Evolutionary conservation across 2,797 vertebrate genomes (phyloP).

Genomic region (Clarias platycephalus): DNA sequence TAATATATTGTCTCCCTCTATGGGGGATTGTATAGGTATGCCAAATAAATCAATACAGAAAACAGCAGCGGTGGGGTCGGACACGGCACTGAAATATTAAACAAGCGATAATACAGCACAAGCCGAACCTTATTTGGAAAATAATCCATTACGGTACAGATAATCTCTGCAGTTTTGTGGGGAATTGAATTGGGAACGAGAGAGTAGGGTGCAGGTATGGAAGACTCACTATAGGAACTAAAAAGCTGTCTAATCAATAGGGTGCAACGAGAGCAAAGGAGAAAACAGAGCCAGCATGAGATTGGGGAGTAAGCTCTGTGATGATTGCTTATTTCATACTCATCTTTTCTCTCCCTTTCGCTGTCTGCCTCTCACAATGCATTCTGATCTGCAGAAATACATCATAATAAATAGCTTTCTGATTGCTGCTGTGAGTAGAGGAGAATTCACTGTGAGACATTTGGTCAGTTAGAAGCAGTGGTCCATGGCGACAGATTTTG

Average conservation of each 20-base stretch:
- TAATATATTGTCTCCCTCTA: conserved; percentile 69
- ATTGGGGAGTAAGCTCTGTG: conserved; percentile 47
- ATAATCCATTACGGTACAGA: conserved; percentile 70
- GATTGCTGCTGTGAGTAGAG: not conserved
- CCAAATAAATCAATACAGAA: conserved; percentile 77
- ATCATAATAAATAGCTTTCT: conserved; percentile 6
- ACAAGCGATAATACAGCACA: conserved; percentile 68
- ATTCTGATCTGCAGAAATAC: conserved; percentile 19
- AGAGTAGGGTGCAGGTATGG: conserved; percentile 34
- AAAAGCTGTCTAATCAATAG: conserved; percentile 74
- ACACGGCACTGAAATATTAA: conserved; percentile 75
- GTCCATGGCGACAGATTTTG: not conserved
- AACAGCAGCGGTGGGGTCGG: conserved; percentile 61
- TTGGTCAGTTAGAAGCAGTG: not conserved
- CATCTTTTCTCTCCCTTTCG: conserved; percentile 6
- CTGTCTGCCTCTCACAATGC: conserved; percentile 31
- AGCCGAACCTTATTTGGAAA: conserved; percentile 69
- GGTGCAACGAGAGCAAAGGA: conserved; percentile 44
- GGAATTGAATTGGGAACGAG: conserved; percentile 68
- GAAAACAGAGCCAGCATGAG: conserved; percentile 37
- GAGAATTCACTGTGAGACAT: not conserved
- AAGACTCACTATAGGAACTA: conserved; percentile 62
- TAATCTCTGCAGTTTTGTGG: conserved; percentile 62
- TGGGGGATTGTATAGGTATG: conserved; percentile 59
- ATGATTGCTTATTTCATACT: conserved; percentile 46